Conservation (phyloP, 2,797 vertebrate species). For the Apogon hyalosoma region DNA sequence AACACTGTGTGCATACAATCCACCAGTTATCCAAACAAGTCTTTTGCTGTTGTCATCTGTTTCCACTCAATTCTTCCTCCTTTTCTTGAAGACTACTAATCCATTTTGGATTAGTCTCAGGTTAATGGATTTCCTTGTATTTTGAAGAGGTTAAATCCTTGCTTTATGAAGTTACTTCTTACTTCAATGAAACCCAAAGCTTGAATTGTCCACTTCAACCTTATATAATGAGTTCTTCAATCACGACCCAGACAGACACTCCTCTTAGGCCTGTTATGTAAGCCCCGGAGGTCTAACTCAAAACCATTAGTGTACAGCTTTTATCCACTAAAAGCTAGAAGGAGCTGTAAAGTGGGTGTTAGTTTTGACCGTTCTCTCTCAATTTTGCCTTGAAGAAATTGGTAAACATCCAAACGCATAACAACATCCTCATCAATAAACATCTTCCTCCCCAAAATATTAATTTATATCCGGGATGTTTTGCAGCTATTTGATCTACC, state of each 20-base stretch:
- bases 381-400: too few relatives aligned
- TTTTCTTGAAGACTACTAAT: too few relatives aligned
- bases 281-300: constrained; percentile 8
- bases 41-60: too few relatives aligned
- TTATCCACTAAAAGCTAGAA: neutral
- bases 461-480: neutral
- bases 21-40: too few relatives aligned
- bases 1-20: too few relatives aligned
- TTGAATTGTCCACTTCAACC: neutral
- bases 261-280: constrained; percentile 12
- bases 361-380: too few relatives aligned
- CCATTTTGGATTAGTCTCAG: neutral
- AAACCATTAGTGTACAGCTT: neutral
- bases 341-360: neutral
- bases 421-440: neutral
- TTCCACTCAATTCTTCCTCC: too few relatives aligned
- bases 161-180: neutral
- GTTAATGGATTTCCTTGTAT: neutral
- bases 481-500: too few relatives aligned
- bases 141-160: constrained; percentile 3
- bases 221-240: constrained; percentile 5
- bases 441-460: neutral
- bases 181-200: neutral
- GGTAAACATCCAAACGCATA: neutral
- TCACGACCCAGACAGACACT: neutral